Evolutionary conservation across 2,888 invertebrate genomes (phyloP).

Genomic region (Pseudococcus viburni): DNA sequence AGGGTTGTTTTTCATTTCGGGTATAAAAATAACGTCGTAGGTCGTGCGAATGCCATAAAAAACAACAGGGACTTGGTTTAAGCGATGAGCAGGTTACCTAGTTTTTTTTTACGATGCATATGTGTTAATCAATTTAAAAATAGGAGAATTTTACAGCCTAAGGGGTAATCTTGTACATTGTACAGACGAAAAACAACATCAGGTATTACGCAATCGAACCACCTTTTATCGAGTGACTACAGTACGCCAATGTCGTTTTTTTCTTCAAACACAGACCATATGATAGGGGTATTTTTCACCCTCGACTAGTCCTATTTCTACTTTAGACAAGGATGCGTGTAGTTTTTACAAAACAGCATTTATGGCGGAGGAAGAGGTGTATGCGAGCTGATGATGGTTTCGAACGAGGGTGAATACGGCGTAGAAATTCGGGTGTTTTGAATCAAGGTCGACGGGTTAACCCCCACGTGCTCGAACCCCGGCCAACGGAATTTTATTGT

Average conservation of each 20-base stretch:
- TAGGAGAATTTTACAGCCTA: background rate
- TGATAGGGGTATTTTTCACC: background rate
- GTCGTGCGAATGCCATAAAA: background rate
- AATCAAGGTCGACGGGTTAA: slow-evolving; percentile 60
- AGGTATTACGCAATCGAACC: slow-evolving; percentile 18
- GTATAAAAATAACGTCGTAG: background rate
- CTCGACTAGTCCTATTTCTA: background rate
- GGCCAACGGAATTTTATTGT: slow-evolving; percentile 57
- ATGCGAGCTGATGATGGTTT: background rate
- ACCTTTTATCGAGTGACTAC: background rate
- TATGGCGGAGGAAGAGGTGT: background rate
- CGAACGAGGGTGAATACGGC: background rate
- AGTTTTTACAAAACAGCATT: background rate
- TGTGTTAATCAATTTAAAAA: background rate
- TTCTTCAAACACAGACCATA: background rate
- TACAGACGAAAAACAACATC: background rate
- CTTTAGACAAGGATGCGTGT: background rate
- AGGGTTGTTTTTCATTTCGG: background rate
- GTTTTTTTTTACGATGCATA: background rate
- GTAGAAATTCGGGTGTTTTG: slow-evolving; percentile 55
- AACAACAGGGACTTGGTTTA: background rate
- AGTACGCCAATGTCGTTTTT: background rate
- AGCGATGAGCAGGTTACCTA: background rate
- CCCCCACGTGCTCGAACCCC: slow-evolving; percentile 53
- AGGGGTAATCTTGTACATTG: background rate